These are phyloP conservation scores for Malurus cyaneus DNA, from an alignment of 2,113 vertebrate species.

Conservation along the genomic window DNA sequence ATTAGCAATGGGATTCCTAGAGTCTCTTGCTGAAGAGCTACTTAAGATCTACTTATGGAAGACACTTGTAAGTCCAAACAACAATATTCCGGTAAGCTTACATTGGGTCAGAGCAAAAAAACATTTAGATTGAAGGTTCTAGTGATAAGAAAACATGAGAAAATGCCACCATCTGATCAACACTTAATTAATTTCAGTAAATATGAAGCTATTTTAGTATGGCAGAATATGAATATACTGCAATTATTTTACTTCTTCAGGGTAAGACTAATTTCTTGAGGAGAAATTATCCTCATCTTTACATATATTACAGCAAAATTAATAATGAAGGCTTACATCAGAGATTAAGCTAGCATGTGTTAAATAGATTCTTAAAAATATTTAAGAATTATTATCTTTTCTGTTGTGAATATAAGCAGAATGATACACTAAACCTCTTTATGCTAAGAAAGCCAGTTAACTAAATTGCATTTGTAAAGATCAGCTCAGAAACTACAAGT, in stretches of 20 bases:
- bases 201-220: conserved; percentile 65
- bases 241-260: conserved; percentile 59
- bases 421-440: neutral
- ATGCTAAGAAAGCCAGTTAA: neutral
- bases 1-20: neutral
- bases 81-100: conserved; percentile 28
- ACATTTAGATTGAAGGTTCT: conserved; percentile 31
- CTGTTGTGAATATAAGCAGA: neutral
- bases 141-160: conserved; percentile 55
- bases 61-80: neutral
- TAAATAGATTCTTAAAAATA: conserved; percentile 13
- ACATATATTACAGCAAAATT: conserved; percentile 33
- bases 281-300: conserved; percentile 60
- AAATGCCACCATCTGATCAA: conserved; percentile 64
- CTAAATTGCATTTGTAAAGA: conserved; percentile 35
- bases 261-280: conserved; percentile 56
- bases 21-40: neutral
- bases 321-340: conserved; percentile 23
- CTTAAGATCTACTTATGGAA: neutral
- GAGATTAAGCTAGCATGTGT: neutral
- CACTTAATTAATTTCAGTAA: conserved; percentile 73
- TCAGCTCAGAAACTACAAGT: conserved; percentile 29
- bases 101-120: conserved; percentile 16
- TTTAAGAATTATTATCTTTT: neutral
- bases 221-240: conserved; percentile 57